These are phyloP conservation scores for Neopipo cinnamomea DNA, from an alignment of 2,113 vertebrate genomes.

Conservation along the genomic window DNA sequence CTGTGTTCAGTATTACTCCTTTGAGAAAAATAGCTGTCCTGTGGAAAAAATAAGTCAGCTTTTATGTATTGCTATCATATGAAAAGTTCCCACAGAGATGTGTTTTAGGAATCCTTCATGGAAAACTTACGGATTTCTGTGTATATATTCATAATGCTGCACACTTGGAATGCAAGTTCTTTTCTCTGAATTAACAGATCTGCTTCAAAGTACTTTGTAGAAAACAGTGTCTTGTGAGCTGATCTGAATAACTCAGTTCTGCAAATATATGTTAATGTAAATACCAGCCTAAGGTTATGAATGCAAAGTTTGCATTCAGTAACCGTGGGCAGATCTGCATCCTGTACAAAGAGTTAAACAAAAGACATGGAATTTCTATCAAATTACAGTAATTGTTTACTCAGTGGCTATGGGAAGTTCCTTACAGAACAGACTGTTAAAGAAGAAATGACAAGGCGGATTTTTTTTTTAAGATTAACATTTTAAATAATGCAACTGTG, in stretches of 20 bases:
- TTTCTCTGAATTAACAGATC: neutral
- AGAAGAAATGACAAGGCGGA: neutral
- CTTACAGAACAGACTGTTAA: neutral
- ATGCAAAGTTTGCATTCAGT: neutral
- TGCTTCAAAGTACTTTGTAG: neutral
- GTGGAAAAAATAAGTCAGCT: slow-evolving; percentile 61
- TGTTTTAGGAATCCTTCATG: neutral
- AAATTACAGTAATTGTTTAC: neutral
- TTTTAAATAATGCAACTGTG: neutral
- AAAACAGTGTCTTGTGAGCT: neutral
- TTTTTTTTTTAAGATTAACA: neutral
- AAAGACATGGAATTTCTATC: neutral
- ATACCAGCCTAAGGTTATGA: neutral
- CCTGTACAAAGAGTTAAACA: neutral
- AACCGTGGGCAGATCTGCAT: neutral
- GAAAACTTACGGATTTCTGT: neutral
- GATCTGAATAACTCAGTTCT: neutral
- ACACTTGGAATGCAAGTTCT: neutral
- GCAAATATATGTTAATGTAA: neutral
- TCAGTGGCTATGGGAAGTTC: neutral
- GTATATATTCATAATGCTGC: neutral
- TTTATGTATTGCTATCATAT: neutral
- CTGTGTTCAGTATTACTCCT: slow-evolving; percentile 62
- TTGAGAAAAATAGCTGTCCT: slow-evolving; percentile 48
- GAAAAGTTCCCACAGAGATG: slow-evolving; percentile 22